A percentile compares a stretch with the other conserved stretches of the same genome.
These are phyloP conservation scores for Ptilonorhynchus violaceus DNA, from an alignment of 2,113 vertebrate genomes.

Conservation along the genomic window DNA sequence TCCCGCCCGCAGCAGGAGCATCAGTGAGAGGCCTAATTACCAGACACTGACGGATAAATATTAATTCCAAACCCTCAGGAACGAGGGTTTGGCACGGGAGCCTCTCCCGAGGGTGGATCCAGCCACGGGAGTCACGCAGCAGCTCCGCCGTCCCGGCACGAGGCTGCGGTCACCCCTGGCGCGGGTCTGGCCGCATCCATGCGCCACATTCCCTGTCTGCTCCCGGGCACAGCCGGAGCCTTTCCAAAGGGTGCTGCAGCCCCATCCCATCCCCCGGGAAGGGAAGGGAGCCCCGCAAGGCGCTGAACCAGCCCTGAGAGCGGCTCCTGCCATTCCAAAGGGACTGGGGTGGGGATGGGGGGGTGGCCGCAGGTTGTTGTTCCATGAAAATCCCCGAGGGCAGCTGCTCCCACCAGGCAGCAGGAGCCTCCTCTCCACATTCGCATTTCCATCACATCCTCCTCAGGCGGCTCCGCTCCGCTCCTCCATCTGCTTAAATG, in stretches of 20 bases:
- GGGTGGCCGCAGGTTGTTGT: neutral
- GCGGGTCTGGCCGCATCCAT: rapidly evolving
- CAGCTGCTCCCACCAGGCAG: neutral
- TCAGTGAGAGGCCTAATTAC: neutral
- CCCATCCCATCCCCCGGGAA: rapidly evolving
- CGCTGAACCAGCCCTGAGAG: neutral
- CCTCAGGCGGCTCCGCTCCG: neutral
- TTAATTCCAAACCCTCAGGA: neutral
- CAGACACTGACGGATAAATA: neutral
- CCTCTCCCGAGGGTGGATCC: rapidly evolving
- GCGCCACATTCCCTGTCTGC: neutral
- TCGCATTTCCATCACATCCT: constrained; percentile 53
- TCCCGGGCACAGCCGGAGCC: neutral
- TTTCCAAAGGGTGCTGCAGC: neutral
- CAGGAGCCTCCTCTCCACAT: neutral
- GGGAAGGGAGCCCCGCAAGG: neutral
- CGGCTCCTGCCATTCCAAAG: rapidly evolving
- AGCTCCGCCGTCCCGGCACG: rapidly evolving
- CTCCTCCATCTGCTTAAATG: constrained; percentile 48
- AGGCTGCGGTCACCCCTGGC: neutral
- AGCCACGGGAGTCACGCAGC: neutral
- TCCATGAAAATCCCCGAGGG: neutral
- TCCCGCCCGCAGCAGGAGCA: neutral
- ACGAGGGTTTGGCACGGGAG: neutral
- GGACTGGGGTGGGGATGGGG: neutral